Conservation (phyloP, 2,888 invertebrate species). For the Amphipoea oculea region DNA sequence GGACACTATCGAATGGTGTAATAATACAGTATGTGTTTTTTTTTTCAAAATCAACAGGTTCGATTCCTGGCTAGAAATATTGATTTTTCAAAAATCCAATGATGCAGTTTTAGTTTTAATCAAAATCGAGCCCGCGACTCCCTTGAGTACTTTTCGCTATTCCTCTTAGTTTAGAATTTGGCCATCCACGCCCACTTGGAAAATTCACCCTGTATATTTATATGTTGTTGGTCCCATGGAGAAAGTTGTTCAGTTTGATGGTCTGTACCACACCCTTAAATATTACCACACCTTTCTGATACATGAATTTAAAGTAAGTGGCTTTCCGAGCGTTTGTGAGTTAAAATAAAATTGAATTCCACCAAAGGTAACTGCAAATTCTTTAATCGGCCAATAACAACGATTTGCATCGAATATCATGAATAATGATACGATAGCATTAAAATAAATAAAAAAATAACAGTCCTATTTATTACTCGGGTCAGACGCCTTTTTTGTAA, state of each 20-base stretch:
- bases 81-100: too few relatives aligned
- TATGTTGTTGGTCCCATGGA: not conserved
- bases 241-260: not conserved
- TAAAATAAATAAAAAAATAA: slow-evolving; percentile 14
- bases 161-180: too few relatives aligned
- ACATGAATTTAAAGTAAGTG: slow-evolving; percentile 5
- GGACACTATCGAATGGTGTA: too few relatives aligned
- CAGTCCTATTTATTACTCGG: slow-evolving; percentile 63
- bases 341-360: slow-evolving; percentile 18
- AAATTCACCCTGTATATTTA: too few relatives aligned
- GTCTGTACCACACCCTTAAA: not conserved
- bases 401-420: slow-evolving; percentile 26
- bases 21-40: too few relatives aligned
- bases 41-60: too few relatives aligned
- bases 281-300: not conserved
- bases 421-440: slow-evolving; percentile 12
- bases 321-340: slow-evolving; percentile 49
- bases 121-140: too few relatives aligned
- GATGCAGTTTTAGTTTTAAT: too few relatives aligned
- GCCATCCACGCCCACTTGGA: too few relatives aligned
- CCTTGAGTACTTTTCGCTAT: too few relatives aligned
- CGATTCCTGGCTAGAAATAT: too few relatives aligned
- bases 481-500: slow-evolving; percentile 67
- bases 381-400: slow-evolving; percentile 32
- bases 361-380: slow-evolving; percentile 26